Conservation (phyloP, 1,140 invertebrate species). For the Bombus sibiricus region DNA sequence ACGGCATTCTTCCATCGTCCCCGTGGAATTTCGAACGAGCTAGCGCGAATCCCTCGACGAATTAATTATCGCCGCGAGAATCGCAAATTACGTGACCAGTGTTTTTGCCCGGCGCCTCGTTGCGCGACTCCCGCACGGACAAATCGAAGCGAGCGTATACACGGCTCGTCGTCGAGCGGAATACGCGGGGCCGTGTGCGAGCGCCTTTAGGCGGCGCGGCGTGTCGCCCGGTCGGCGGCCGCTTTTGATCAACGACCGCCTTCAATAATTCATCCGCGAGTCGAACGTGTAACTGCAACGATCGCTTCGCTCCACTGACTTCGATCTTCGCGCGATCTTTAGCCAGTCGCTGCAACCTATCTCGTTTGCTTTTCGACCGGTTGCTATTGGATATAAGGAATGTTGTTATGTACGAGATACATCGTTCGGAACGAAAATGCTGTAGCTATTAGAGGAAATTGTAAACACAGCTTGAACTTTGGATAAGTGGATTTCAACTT, state of each 20-base stretch:
- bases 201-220: slow-evolving; percentile 59
- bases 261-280: slow-evolving; percentile 78
- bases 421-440: too few species aligned
- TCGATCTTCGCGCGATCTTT: not conserved
- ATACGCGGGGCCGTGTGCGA: slow-evolving; percentile 41
- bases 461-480: too few species aligned
- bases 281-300: slow-evolving; percentile 61
- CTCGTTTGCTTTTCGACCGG: not conserved
- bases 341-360: not conserved
- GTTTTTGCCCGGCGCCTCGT: slow-evolving; percentile 47
- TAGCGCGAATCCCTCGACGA: slow-evolving; percentile 30
- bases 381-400: not conserved
- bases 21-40: slow-evolving; percentile 13
- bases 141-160: slow-evolving; percentile 43
- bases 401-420: not conserved
- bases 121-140: slow-evolving; percentile 24
- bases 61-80: slow-evolving; percentile 49
- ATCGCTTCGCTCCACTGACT: not conserved
- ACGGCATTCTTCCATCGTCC: slow-evolving; percentile 32
- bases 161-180: not conserved
- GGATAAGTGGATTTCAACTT: too few species aligned
- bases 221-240: slow-evolving; percentile 68
- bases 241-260: slow-evolving; percentile 75
- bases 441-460: too few species aligned
- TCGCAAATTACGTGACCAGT: slow-evolving; percentile 43